Evolutionary conservation across 2,113 vertebrate genomes (phyloP).

Genomic region (Puma concolor): DNA sequence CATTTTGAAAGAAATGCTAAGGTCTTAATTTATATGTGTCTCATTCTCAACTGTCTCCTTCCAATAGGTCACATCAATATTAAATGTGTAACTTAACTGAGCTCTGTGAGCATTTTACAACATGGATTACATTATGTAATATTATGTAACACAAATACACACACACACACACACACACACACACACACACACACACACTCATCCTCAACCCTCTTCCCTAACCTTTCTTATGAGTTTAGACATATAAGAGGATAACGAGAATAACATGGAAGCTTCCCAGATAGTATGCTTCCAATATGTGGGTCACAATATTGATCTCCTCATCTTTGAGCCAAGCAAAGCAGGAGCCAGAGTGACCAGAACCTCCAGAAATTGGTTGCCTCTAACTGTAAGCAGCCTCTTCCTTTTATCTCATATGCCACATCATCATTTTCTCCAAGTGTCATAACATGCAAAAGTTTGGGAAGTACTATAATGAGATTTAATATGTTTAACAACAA

Average conservation of each 20-base stretch:
- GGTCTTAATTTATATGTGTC: not conserved
- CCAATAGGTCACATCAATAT: not conserved
- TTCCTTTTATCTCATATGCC: not conserved
- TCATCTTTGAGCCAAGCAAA: not conserved
- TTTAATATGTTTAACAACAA: not conserved
- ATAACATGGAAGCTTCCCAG: not conserved
- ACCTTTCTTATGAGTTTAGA: not conserved
- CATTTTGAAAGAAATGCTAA: not conserved
- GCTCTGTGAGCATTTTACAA: not conserved
- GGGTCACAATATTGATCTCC: not conserved
- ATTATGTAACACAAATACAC: too few species aligned
- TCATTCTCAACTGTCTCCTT: not conserved
- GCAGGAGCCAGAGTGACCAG: not conserved
- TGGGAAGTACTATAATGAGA: not conserved
- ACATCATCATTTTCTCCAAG: not conserved
- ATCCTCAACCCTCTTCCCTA: not conserved
- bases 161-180: too few species aligned
- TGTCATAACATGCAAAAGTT: not conserved
- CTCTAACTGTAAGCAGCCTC: not conserved
- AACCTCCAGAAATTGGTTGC: not conserved
- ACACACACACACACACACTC: not conserved
- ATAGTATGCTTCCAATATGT: not conserved
- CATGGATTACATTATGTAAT: not conserved
- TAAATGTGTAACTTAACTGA: constrained; percentile 14
- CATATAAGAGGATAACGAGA: not conserved